phyloP scores from a whole-genome alignment of 1,140 invertebrate genomes.

The Oncopodura yosiiana region DNA sequence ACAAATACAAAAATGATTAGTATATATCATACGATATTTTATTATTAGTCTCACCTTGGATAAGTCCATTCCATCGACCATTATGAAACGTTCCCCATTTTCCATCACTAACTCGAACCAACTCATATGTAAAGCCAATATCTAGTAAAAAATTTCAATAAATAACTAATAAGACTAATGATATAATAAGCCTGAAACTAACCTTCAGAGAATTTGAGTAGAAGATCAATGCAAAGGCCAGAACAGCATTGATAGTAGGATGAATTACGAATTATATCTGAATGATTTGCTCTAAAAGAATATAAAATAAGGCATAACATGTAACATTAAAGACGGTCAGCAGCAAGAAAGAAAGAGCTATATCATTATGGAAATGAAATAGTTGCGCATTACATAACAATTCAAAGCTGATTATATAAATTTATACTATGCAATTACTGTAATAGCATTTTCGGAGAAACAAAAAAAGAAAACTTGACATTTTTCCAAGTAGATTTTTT shows the following conservation, averaged over 20 bases:
- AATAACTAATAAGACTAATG: neutral
- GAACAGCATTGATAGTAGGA: conserved; percentile 88
- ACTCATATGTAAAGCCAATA: conserved; percentile 89
- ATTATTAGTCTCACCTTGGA: too few species aligned
- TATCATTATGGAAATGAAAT: too few species aligned
- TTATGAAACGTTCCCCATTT: conserved; percentile 65
- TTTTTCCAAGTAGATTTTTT: too few species aligned
- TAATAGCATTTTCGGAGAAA: too few species aligned
- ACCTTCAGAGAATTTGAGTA: conserved; percentile 63
- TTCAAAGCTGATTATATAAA: too few species aligned
- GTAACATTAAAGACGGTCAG: too few species aligned
- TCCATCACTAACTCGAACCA: conserved; percentile 86
- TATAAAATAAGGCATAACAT: conserved; percentile 1
- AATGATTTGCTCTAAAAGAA: conserved; percentile 56
- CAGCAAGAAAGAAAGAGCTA: too few species aligned
- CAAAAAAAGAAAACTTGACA: too few species aligned
- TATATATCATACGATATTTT: too few species aligned
- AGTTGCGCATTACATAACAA: too few species aligned
- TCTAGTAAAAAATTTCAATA: conserved; percentile 58
- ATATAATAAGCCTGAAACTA: neutral
- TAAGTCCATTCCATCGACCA: conserved; percentile 94
- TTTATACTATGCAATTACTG: too few species aligned
- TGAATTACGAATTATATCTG: conserved; percentile 65
- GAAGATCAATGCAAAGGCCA: conserved; percentile 92
- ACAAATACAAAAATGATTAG: too few species aligned